Conservation (phyloP, 2,797 vertebrate genomes). For the Muscicapa comitata region DNA sequence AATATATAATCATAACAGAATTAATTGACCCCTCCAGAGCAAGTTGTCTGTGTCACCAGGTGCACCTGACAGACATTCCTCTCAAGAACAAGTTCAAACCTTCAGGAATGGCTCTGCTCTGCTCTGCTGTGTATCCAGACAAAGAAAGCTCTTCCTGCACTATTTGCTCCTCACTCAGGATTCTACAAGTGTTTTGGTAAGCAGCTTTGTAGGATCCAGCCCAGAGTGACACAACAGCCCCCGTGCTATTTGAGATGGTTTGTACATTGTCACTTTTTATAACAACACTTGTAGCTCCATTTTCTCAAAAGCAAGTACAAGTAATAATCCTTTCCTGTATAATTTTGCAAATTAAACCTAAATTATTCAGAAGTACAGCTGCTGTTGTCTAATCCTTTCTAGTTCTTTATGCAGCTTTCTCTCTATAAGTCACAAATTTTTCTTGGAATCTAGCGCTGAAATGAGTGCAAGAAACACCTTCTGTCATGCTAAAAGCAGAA, state of each 20-base stretch:
- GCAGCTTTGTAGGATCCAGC: neutral
- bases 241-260: neutral
- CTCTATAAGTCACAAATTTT: neutral
- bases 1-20: neutral
- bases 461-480: slow-evolving; percentile 23
- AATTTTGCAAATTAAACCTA: slow-evolving; percentile 39
- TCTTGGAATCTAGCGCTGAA: neutral
- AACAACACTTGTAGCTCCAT: slow-evolving; percentile 2
- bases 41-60: neutral
- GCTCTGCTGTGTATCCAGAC: neutral
- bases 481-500: neutral
- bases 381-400: slow-evolving; percentile 22
- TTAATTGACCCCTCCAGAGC: neutral
- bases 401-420: slow-evolving; percentile 7
- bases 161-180: neutral
- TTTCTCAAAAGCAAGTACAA: slow-evolving; percentile 3
- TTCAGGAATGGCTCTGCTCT: neutral
- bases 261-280: neutral
- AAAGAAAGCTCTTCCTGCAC: neutral
- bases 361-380: slow-evolving; percentile 52
- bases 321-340: neutral
- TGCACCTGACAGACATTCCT: neutral
- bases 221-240: neutral
- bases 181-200: neutral
- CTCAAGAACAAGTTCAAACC: neutral